Percentiles rank a stretch among this genome's conserved stretches.
These are phyloP conservation scores for Hemithea aestivaria DNA, from an alignment of 2,888 invertebrate species.

Conservation along the genomic window DNA sequence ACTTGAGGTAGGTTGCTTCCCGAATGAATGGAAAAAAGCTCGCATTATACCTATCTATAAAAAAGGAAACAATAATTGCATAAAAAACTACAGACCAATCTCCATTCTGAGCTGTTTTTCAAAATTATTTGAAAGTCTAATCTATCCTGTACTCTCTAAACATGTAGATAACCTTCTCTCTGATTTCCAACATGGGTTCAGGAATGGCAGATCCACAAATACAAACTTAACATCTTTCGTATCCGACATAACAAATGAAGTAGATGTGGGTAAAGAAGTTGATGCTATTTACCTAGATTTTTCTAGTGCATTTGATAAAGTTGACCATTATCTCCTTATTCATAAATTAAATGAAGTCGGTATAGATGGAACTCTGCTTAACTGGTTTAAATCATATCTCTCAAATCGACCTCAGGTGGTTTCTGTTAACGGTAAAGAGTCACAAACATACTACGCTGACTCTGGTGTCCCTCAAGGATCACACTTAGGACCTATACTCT, in stretches of 20 bases:
- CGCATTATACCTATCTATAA: constrained; percentile 2
- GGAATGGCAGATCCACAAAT: not conserved
- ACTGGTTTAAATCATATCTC: not conserved
- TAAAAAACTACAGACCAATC: constrained; percentile 7
- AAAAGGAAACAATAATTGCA: constrained; percentile 1
- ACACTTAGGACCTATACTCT: not conserved
- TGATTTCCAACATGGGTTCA: constrained; percentile 1
- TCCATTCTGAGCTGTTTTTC: constrained; percentile 1
- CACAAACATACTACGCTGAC: not conserved
- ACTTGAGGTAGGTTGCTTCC: not conserved
- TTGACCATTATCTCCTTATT: not conserved
- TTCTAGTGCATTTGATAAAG: constrained; percentile 7
- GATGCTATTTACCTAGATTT: constrained; percentile 6
- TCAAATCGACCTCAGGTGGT: not conserved
- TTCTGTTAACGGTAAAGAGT: not conserved
- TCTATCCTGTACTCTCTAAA: not conserved
- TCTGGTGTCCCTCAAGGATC: constrained; percentile 3
- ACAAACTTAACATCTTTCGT: constrained; percentile 1
- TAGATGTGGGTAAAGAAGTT: not conserved
- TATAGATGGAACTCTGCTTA: not conserved
- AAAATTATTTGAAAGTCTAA: not conserved
- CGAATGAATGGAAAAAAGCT: constrained; percentile 4
- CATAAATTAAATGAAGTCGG: not conserved
- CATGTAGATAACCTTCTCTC: not conserved
- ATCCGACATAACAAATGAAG: not conserved